Conservation (phyloP, 2,888 invertebrate genomes). For the Icerya purchasi region DNA sequence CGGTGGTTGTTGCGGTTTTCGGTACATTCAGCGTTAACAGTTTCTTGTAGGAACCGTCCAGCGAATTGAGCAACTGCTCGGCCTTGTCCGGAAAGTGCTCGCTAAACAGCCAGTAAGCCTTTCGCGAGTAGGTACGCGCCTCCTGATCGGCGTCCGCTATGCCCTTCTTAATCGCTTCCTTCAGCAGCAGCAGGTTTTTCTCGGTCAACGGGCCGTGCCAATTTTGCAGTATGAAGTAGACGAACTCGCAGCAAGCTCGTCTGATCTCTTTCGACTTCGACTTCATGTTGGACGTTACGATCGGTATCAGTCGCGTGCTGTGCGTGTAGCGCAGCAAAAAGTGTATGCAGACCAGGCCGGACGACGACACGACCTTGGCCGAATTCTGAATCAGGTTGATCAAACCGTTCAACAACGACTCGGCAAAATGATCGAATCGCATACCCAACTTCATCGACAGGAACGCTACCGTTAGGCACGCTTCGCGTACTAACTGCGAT, state of each 20-base stretch:
- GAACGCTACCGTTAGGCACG: constrained; percentile 83
- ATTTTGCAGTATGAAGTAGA: constrained; percentile 57
- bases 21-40: constrained; percentile 29
- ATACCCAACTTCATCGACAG: constrained; percentile 63
- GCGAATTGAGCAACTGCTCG: constrained; percentile 53
- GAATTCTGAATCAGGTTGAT: constrained; percentile 85
- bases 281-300: constrained; percentile 48
- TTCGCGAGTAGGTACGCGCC: constrained; percentile 59
- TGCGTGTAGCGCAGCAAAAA: constrained; percentile 74
- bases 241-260: constrained; percentile 51
- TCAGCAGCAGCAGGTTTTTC: constrained; percentile 48
- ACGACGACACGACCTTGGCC: constrained; percentile 84
- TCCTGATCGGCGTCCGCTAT: constrained; percentile 84
- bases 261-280: constrained; percentile 87
- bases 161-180: constrained; percentile 67
- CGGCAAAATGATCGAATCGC: constrained; percentile 68
- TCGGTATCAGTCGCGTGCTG: constrained; percentile 54
- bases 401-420: constrained; percentile 57
- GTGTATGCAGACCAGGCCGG: constrained; percentile 62
- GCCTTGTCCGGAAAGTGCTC: constrained; percentile 80
- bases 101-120: constrained; percentile 68
- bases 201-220: constrained; percentile 76
- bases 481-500: constrained; percentile 87
- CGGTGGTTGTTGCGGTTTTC: neutral
- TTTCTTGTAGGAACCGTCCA: constrained; percentile 57